Conservation (phyloP, 1,140 invertebrate genomes). For the Oedothorax gibbosus region DNA sequence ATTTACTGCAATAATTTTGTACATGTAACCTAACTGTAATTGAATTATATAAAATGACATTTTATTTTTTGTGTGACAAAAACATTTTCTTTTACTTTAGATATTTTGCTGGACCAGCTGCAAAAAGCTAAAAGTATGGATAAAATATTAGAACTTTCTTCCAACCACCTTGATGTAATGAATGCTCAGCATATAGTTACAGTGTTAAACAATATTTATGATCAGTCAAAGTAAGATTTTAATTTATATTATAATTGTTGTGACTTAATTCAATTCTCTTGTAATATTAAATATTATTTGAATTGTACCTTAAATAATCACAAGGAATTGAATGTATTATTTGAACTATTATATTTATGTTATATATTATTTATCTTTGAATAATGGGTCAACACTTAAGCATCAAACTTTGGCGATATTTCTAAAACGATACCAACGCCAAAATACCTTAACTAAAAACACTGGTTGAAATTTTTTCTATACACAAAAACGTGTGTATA, state of each 20-base stretch:
- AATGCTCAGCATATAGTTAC: constrained; percentile 37
- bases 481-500: too few species aligned
- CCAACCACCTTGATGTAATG: constrained; percentile 52
- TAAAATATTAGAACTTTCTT: constrained; percentile 17
- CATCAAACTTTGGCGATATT: too few species aligned
- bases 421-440: too few species aligned
- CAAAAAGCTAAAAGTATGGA: constrained; percentile 9
- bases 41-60: background rate
- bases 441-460: too few species aligned
- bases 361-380: background rate
- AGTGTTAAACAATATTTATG: constrained; percentile 25
- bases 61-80: background rate
- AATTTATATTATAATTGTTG: background rate
- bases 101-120: constrained; percentile 47
- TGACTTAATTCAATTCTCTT: background rate
- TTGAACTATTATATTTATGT: background rate
- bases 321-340: background rate
- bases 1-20: too few species aligned
- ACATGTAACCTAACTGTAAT: background rate
- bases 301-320: too few species aligned
- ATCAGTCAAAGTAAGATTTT: constrained; percentile 25
- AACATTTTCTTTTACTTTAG: constrained; percentile 14
- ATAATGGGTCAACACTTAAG: too few species aligned
- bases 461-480: too few species aligned
- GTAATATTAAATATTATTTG: background rate